These are phyloP conservation scores for Antheraea assamensis DNA, from an alignment of 2,888 invertebrate species.

Conservation along the genomic window DNA sequence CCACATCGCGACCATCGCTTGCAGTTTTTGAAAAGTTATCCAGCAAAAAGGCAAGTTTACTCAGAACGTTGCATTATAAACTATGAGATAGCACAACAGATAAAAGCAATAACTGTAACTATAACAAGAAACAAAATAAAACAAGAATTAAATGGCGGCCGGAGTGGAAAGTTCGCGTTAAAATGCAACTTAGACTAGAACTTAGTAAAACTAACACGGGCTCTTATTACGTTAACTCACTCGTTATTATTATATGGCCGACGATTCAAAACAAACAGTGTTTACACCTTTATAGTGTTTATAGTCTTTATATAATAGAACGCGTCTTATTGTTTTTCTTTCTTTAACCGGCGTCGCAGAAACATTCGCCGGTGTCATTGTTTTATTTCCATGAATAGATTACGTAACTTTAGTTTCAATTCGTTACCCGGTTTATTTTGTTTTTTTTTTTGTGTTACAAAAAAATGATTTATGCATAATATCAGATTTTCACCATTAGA, in stretches of 20 bases:
- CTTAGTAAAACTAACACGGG: constrained; percentile 9
- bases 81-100: constrained; percentile 17
- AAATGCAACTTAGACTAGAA: constrained; percentile 5
- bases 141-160: constrained; percentile 11
- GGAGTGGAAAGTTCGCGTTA: constrained; percentile 10
- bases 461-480: too few relatives aligned
- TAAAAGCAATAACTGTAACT: constrained; percentile 17
- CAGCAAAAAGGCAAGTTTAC: constrained; percentile 11
- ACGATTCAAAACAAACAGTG: neutral
- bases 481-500: too few relatives aligned
- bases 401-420: neutral
- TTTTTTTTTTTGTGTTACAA: too few relatives aligned
- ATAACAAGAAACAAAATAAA: constrained; percentile 17
- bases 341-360: neutral
- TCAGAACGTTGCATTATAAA: constrained; percentile 15
- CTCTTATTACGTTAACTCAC: neutral
- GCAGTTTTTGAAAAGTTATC: constrained; percentile 5
- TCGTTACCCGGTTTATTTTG: neutral
- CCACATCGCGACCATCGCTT: neutral
- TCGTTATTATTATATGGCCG: neutral
- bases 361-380: neutral
- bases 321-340: neutral
- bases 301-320: neutral
- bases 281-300: neutral
- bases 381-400: neutral